Percentiles rank a stretch among this genome's conserved stretches.
Evolutionary conservation across 2,888 invertebrate genomes (phyloP).

Genomic region (Idaea biselata): DNA sequence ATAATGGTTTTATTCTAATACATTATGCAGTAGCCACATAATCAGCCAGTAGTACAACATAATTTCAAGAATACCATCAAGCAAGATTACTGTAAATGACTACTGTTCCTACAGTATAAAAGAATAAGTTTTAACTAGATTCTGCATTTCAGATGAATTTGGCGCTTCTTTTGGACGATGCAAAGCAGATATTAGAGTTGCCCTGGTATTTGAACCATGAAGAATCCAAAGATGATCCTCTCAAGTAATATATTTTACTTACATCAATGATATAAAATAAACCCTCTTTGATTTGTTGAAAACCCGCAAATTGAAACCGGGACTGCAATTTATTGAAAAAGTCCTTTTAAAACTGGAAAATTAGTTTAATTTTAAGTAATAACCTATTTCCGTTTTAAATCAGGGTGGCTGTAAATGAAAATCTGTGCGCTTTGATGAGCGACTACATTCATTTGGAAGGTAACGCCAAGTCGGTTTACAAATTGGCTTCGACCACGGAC

Average conservation of each 20-base stretch:
- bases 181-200: slow-evolving; percentile 46
- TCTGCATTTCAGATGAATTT: slow-evolving; percentile 57
- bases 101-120: too few relatives aligned
- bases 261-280: too few relatives aligned
- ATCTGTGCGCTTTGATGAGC: slow-evolving; percentile 52
- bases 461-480: slow-evolving; percentile 50
- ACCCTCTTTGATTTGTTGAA: too few relatives aligned
- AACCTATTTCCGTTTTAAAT: slow-evolving; percentile 10
- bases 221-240: slow-evolving; percentile 38
- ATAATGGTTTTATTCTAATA: too few relatives aligned
- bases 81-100: too few relatives aligned
- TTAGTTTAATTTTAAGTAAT: too few relatives aligned
- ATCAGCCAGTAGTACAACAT: too few relatives aligned
- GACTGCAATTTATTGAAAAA: too few relatives aligned
- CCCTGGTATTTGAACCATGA: slow-evolving; percentile 65
- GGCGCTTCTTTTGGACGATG: slow-evolving; percentile 50
- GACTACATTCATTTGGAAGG: slow-evolving; percentile 68
- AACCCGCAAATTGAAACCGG: too few relatives aligned
- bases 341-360: too few relatives aligned
- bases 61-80: too few relatives aligned
- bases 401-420: slow-evolving; percentile 66
- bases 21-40: too few relatives aligned
- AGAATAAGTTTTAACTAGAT: not conserved
- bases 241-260: slow-evolving; percentile 46
- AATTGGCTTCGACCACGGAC: slow-evolving; percentile 49